Base-by-base conservation (phyloP, 1,140 invertebrate genomes). In the Lasioglossum albipes region DNA sequence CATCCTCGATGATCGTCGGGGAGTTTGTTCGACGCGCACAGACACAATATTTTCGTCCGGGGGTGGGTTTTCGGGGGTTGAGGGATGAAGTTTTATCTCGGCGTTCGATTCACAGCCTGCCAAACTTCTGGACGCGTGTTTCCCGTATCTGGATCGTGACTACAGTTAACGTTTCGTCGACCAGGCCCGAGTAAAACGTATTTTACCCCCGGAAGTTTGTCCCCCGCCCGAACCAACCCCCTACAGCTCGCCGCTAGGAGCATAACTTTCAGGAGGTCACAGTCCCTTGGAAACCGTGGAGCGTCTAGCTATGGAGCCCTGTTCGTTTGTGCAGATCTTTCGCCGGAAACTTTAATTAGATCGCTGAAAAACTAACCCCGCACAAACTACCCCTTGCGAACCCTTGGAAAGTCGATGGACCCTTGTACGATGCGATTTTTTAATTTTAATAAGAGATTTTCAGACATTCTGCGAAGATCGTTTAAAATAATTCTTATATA, bases 81-180 rank as follows among this genome's bases (percentile, higher is more conserved):
- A 5, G 12, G 52, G 52, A 4, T 5, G 52, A 59, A 59, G 7
- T 59, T 59, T 59, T 59, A 59, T 59, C 27, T 16, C 27, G 27
- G 27, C 12, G 61, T 64, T 9, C 22, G 61, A 64, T 64, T 64
- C 22, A 7, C 61, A 64, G 27, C 12, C 61, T 64, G 61, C 61
- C 61, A 64, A 64, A 64, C 61, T 64, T 64, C 22, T 64, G 61
- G 61, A 64, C 61, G 61, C 61, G 61, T 31, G 61, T 64, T 64
- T 64, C 61, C 61, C 61, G 61, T 64, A 27, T 27, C 27, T 31
- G 61, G 61, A 64, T 36, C 22, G 13, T 27, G 27, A 36, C 61
- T 64, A 18, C 61, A 64, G 61, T 64, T 64, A 64, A 64, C 61
- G 27, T 64, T 64, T 64, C 61, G 22, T 31, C 61, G 13, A 64